Percentiles rank a stretch among this genome's conserved stretches.
These are phyloP conservation scores for Saccostrea glomerata DNA, from an alignment of 1,140 invertebrate genomes.

Conservation along the genomic window DNA sequence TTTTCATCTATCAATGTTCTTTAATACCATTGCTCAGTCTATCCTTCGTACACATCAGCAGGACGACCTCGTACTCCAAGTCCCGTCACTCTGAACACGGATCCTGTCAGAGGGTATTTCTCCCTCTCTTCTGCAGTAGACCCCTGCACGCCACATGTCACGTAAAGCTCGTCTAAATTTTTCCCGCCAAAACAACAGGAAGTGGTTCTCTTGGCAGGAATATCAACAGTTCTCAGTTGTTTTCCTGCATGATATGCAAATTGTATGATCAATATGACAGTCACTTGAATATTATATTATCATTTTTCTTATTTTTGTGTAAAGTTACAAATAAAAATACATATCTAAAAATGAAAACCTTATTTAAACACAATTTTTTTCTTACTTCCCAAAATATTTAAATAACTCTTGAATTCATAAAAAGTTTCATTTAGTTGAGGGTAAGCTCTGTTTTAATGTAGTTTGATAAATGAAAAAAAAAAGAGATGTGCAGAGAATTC, in stretches of 20 bases:
- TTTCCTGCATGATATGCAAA: slow-evolving; percentile 73
- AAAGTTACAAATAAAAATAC: background rate
- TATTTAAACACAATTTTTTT: background rate
- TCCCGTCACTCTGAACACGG: slow-evolving; percentile 84
- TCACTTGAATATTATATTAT: no score
- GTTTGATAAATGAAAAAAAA: background rate
- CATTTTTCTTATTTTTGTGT: no score
- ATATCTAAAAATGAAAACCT: background rate
- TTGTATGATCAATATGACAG: no score
- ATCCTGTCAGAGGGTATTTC: slow-evolving; percentile 84
- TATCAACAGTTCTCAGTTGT: slow-evolving; percentile 82
- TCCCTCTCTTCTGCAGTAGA: slow-evolving; percentile 82
- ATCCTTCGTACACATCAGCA: slow-evolving; percentile 60
- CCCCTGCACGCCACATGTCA: slow-evolving; percentile 83
- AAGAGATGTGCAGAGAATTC: no score
- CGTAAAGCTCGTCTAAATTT: slow-evolving; percentile 86
- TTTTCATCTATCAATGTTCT: no score
- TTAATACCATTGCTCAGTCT: background rate
- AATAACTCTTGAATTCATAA: background rate
- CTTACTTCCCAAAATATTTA: background rate
- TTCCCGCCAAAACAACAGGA: slow-evolving; percentile 89
- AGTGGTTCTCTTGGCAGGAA: slow-evolving; percentile 87
- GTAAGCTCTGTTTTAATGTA: no score
- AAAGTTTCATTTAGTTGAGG: background rate
- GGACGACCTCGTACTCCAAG: slow-evolving; percentile 65